Percentiles rank a stretch among this genome's conserved stretches.
Evolutionary conservation across 2,888 invertebrate genomes (phyloP).

Genomic region (Sinohyriopsis cumingii): DNA sequence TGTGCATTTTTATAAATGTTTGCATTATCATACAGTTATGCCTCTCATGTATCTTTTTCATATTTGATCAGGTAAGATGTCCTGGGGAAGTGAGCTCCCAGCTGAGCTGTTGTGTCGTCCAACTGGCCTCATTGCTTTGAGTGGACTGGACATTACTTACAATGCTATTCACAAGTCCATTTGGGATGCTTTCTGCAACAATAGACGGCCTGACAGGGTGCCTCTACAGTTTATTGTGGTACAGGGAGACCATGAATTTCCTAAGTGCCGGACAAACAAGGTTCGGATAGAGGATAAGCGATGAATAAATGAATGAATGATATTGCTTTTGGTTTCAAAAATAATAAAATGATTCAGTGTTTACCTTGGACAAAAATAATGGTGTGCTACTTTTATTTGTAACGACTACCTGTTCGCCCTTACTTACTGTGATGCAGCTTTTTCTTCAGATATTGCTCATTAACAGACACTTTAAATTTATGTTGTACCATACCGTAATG

Average conservation of each 20-base stretch:
- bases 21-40: too few relatives aligned
- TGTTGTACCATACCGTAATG: too few relatives aligned
- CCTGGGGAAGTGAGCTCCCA: constrained; percentile 78
- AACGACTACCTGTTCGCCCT: too few relatives aligned
- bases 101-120: constrained; percentile 88
- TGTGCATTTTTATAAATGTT: too few relatives aligned
- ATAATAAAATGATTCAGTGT: too few relatives aligned
- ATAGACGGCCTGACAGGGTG: constrained; percentile 85
- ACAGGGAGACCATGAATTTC: constrained; percentile 88
- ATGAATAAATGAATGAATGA: background rate
- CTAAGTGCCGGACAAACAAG: constrained; percentile 74
- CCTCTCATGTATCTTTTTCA: too few relatives aligned
- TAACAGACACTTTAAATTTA: too few relatives aligned
- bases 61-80: constrained; percentile 50
- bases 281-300: constrained; percentile 12
- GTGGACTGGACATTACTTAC: constrained; percentile 88
- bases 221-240: constrained; percentile 88
- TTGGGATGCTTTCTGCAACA: constrained; percentile 93
- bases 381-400: too few relatives aligned
- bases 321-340: too few relatives aligned
- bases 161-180: constrained; percentile 91
- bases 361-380: too few relatives aligned
- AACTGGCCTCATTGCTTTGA: constrained; percentile 88
- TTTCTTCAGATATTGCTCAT: too few relatives aligned
- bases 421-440: too few relatives aligned